phyloP scores from a whole-genome alignment of 35 echinoderm and acorn worm genomes.

The Heliocidaris erythrogramma region DNA sequence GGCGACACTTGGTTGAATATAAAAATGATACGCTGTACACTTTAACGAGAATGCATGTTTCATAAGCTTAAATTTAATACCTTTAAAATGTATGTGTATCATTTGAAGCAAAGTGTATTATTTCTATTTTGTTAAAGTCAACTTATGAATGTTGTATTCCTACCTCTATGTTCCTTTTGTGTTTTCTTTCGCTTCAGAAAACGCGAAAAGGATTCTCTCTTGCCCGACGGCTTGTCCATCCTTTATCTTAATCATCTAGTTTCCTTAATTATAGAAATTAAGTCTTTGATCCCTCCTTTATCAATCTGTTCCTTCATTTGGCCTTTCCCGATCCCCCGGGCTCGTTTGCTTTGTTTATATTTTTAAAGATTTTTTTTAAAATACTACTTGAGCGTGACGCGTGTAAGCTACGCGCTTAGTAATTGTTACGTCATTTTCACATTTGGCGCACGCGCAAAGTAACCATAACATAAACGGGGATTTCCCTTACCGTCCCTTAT shows the following conservation, averaged over 20 bases:
- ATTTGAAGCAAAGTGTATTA: no score
- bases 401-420: background rate
- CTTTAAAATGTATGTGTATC: no score
- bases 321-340: background rate
- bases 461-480: background rate
- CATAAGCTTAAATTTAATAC: no score
- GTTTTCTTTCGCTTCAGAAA: constrained; percentile 36
- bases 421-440: background rate
- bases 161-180: background rate
- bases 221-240: background rate
- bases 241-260: constrained; percentile 6
- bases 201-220: constrained; percentile 1
- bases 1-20: no score
- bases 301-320: background rate
- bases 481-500: background rate
- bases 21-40: no score
- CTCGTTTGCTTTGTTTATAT: background rate
- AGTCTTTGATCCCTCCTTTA: background rate
- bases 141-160: background rate
- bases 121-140: no score
- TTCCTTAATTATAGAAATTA: background rate
- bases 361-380: background rate
- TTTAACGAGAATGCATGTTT: no score
- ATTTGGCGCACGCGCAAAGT: background rate
- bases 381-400: no score